These are phyloP conservation scores for Oasisia sp. DNA, from an alignment of 2,888 invertebrate genomes.

Conservation along the genomic window DNA sequence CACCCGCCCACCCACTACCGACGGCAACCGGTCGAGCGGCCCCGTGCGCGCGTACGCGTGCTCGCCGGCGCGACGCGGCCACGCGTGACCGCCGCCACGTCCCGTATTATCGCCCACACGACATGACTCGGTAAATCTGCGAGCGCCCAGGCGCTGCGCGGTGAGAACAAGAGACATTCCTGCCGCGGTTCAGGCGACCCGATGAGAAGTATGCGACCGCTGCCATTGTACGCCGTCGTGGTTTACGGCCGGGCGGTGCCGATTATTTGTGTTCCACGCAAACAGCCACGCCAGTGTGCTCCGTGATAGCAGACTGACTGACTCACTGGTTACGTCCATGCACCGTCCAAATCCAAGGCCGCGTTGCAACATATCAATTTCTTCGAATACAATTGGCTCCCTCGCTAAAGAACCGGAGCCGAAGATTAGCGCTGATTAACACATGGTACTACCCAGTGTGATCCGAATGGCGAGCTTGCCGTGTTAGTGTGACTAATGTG, in stretches of 20 bases:
- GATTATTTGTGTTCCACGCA: not conserved
- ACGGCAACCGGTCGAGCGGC: not conserved
- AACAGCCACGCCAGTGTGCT: not conserved
- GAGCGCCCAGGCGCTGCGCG: not conserved
- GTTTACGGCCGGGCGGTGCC: not conserved
- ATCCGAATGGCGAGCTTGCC: too few relatives aligned
- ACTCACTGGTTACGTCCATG: not conserved
- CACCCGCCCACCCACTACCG: not conserved
- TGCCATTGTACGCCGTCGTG: not conserved
- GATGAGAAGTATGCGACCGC: not conserved
- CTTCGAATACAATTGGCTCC: too few relatives aligned
- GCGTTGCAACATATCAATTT: too few relatives aligned
- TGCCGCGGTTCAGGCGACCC: not conserved
- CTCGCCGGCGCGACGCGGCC: not conserved
- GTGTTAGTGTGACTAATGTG: too few relatives aligned
- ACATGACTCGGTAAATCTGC: not conserved
- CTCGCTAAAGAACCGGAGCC: too few relatives aligned
- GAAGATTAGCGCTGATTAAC: too few relatives aligned
- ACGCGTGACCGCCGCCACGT: not conserved
- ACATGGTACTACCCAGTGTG: too few relatives aligned
- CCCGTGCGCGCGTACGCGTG: not conserved
- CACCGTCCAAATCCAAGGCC: too few relatives aligned
- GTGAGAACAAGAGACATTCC: not conserved
- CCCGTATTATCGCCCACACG: conserved; percentile 4
- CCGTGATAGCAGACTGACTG: not conserved